phyloP scores from a whole-genome alignment of 2,888 invertebrate genomes.

The Philereme transversata region DNA sequence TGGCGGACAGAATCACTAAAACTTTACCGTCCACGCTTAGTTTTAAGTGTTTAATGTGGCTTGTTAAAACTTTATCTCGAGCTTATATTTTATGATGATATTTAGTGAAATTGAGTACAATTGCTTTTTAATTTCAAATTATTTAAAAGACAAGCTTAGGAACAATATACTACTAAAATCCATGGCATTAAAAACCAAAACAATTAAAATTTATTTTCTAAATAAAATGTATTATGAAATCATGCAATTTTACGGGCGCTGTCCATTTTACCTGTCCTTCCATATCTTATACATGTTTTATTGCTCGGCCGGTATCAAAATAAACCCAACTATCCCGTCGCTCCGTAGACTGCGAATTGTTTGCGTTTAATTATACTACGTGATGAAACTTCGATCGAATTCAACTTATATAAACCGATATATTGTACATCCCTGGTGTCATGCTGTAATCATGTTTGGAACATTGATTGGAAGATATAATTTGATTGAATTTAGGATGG shows the following conservation, averaged over 20 bases:
- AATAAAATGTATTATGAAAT: slow-evolving; percentile 1
- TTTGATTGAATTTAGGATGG: neutral
- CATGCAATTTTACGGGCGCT: slow-evolving; percentile 3
- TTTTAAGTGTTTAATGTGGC: neutral
- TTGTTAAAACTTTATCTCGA: neutral
- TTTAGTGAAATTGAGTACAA: too few relatives aligned
- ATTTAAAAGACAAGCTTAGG: too few relatives aligned
- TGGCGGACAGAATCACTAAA: neutral
- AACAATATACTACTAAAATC: too few relatives aligned
- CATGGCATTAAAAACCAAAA: too few relatives aligned
- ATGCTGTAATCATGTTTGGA: neutral
- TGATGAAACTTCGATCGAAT: slow-evolving; percentile 58
- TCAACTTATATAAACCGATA: slow-evolving; percentile 44
- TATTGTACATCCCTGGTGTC: slow-evolving; percentile 7
- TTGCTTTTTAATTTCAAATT: too few relatives aligned
- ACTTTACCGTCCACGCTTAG: neutral
- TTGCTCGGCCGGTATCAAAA: slow-evolving; percentile 50
- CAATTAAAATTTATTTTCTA: neutral
- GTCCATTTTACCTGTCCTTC: slow-evolving; percentile 7
- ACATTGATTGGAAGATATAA: slow-evolving; percentile 8
- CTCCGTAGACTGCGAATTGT: slow-evolving; percentile 63
- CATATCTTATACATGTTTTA: slow-evolving; percentile 25
- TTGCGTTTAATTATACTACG: slow-evolving; percentile 75
- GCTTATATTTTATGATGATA: neutral
- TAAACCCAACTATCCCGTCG: slow-evolving; percentile 61